Percentiles rank a stretch among this genome's conserved stretches.
Evolutionary conservation across 2,797 vertebrate genomes (phyloP).

Genomic region (Echeneis naucrates): DNA sequence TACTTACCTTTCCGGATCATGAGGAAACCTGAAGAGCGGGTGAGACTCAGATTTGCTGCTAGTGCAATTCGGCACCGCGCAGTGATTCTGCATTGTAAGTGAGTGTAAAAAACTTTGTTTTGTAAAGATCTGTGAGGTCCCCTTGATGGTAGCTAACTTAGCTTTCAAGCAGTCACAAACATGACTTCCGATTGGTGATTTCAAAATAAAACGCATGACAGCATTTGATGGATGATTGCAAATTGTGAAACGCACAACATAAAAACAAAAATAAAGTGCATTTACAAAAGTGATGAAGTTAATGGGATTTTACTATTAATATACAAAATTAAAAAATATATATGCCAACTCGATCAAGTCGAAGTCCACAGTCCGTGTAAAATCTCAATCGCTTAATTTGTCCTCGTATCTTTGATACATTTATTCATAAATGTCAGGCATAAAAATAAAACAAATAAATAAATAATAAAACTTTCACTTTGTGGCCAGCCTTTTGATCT

Average conservation of each 20-base stretch:
- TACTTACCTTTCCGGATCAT: slow-evolving; percentile 82
- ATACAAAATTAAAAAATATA: no score
- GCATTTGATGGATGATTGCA: background rate
- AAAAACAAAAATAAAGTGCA: background rate
- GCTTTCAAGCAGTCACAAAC: background rate
- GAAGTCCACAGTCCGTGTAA: no score
- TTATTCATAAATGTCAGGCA: background rate
- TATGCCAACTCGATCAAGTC: no score
- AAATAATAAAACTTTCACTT: background rate
- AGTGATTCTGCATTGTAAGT: slow-evolving; percentile 82
- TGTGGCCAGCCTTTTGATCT: background rate
- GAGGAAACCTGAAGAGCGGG: slow-evolving; percentile 88
- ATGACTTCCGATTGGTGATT: slow-evolving; percentile 25
- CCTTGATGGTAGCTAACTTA: background rate
- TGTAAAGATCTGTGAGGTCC: background rate
- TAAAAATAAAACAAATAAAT: no score
- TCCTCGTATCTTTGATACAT: background rate
- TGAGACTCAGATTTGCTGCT: slow-evolving; percentile 70
- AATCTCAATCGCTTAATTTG: background rate
- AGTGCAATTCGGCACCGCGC: slow-evolving; percentile 81
- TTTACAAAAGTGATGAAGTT: background rate
- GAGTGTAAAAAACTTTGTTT: background rate
- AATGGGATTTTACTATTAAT: background rate
- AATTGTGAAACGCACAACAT: no score
- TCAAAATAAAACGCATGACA: slow-evolving; percentile 51